Evolutionary conservation across 2,888 invertebrate species (phyloP).

Genomic region (Phortica magna): DNA sequence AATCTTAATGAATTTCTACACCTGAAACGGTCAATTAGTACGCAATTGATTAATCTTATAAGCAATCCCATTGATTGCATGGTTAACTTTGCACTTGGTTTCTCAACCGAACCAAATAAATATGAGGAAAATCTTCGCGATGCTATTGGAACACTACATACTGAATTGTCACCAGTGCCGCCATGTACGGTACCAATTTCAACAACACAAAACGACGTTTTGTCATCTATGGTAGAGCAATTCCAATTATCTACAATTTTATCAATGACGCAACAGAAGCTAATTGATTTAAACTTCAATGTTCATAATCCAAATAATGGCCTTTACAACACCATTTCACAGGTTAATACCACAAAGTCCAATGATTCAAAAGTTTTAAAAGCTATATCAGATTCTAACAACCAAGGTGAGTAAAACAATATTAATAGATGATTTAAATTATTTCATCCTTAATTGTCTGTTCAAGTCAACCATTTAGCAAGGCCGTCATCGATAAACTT

Average conservation of each 20-base stretch:
- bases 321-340: background rate
- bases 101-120: conserved; percentile 87
- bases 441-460: too few species aligned
- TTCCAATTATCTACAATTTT: conserved; percentile 65
- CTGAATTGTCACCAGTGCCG: conserved; percentile 79
- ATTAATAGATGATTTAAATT: too few species aligned
- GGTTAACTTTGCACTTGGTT: conserved; percentile 88
- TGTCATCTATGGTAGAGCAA: conserved; percentile 71
- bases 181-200: background rate
- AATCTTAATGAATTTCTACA: conserved; percentile 91
- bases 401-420: too few species aligned
- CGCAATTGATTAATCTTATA: conserved; percentile 87
- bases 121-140: conserved; percentile 87
- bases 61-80: conserved; percentile 89
- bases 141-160: conserved; percentile 86
- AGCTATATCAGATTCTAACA: too few species aligned
- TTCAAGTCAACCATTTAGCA: too few species aligned
- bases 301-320: background rate
- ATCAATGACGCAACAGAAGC: conserved; percentile 23
- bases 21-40: conserved; percentile 87
- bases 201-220: background rate
- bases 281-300: background rate
- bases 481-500: conserved; percentile 40
- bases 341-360: too few species aligned
- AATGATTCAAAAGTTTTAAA: too few species aligned